These are phyloP conservation scores for Craseonycteris thonglongyai DNA, from an alignment of 2,113 vertebrate genomes.

Conservation along the genomic window DNA sequence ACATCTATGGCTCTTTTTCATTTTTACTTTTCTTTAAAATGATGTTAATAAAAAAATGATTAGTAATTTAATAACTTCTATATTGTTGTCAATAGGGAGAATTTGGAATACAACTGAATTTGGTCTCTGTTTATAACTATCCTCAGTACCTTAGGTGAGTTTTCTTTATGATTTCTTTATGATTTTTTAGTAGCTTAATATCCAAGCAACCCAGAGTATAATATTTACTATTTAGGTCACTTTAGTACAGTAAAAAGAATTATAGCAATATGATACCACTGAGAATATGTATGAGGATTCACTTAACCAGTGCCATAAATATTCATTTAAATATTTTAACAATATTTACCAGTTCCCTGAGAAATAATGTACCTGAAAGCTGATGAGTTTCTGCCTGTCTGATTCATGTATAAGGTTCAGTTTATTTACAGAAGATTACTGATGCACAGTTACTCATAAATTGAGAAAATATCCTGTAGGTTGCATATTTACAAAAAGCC, in stretches of 20 bases:
- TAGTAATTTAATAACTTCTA: conserved; percentile 5
- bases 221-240: conserved; percentile 26
- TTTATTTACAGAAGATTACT: conserved; percentile 48
- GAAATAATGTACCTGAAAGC: conserved; percentile 37
- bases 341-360: conserved; percentile 40
- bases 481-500: conserved; percentile 45
- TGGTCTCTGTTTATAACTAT: not conserved
- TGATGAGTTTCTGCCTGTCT: conserved; percentile 20
- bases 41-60: conserved; percentile 15
- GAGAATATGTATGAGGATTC: not conserved
- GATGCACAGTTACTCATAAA: conserved; percentile 39
- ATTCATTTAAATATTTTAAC: conserved; percentile 32
- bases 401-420: conserved; percentile 26
- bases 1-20: not conserved
- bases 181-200: conserved; percentile 35
- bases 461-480: conserved; percentile 50
- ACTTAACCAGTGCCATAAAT: conserved; percentile 30
- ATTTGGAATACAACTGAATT: not conserved
- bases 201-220: not conserved
- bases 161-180: not conserved
- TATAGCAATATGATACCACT: not conserved
- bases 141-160: not conserved
- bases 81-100: not conserved
- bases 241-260: conserved; percentile 9
- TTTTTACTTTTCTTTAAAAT: conserved; percentile 32